A percentile compares a stretch with the other conserved stretches of the same genome.
Conservation (phyloP, 2,797 vertebrate genomes). For the Acipenser oxyrinchus region DNA sequence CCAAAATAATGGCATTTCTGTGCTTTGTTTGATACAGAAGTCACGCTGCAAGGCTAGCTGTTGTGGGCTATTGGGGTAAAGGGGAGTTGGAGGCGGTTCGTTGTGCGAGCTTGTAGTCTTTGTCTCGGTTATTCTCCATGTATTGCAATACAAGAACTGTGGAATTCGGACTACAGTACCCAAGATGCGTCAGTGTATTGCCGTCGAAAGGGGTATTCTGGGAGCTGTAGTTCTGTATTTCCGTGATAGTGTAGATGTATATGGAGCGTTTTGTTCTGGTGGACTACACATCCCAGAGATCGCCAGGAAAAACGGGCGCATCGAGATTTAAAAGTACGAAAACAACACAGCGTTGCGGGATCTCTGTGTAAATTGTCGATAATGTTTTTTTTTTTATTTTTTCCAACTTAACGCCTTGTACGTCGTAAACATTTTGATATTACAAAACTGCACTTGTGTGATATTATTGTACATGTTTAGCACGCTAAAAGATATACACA, state of each 20-base stretch:
- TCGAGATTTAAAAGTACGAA: slow-evolving; percentile 2
- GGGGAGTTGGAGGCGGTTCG: not conserved
- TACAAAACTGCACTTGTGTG: too few relatives aligned
- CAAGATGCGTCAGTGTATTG: not conserved
- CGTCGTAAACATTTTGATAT: too few relatives aligned
- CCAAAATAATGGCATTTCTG: not conserved
- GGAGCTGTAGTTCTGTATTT: slow-evolving; percentile 19
- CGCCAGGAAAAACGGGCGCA: slow-evolving; percentile 8
- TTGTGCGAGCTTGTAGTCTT: slow-evolving; percentile 24
- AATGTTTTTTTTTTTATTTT: too few relatives aligned
- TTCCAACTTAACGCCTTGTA: too few relatives aligned
- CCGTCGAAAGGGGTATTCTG: slow-evolving; percentile 2
- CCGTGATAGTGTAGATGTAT: not conserved
- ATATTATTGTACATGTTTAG: too few relatives aligned
- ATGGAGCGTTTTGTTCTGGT: not conserved
- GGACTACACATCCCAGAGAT: slow-evolving; percentile 36
- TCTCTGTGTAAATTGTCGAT: too few relatives aligned
- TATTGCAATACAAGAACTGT: not conserved
- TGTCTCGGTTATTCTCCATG: too few relatives aligned
- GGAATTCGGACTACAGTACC: slow-evolving; percentile 15
- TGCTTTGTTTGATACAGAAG: not conserved
- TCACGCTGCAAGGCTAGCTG: slow-evolving; percentile 24
- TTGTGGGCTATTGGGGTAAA: slow-evolving; percentile 8
- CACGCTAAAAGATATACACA: too few relatives aligned
- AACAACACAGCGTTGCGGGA: not conserved